Evolutionary conservation across 2,113 vertebrate genomes (phyloP), one percentile per base, ranked within the genome.

Genomic region (Steatornis caripensis): DNA sequence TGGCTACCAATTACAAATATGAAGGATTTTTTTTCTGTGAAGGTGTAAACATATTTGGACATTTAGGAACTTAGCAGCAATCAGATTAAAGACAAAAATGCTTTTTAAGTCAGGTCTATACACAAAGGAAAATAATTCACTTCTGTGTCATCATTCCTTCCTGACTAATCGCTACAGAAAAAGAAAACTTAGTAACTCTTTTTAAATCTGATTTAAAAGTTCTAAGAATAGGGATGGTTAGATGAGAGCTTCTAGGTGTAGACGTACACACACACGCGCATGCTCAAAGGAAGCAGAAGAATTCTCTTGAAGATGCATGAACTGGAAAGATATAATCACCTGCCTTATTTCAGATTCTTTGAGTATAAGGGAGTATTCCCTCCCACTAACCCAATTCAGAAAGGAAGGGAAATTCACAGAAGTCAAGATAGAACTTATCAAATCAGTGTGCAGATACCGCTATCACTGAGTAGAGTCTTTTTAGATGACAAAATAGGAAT

Each of bases 251-350:
- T 66, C 60, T 77, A 74, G 30, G 9, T 71, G 6, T 64, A 92
- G n/a, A 66, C 22, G 24, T 22, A 66, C 29, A 54, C 7, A n/a
- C 11, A 20, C 3, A 5, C 14, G 21, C 1, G 1, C 0, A 0
- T 17, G 41, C 76, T 89, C 27, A 60, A 45, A 89, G n/a, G 14
- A 60, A 77, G 51, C 24, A 57, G 41, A 83, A 61, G 7, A 64
- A 65, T 69, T 72, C 23, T 82, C 43, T 71, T 76, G 41, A 53
- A 61, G 20, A n/a, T 58, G 10, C 1, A 1, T 69, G 32, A 36
- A 30, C 46, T 46, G 9, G 3, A 66, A 92, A 68, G 27, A 17
- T 41, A 48, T 17, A 22, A n/a, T 81, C 82, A 36, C 14, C 16
- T 92, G 20, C 36, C 45, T 81, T 11, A 15, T 69, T 95, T 83